Base-by-base conservation (phyloP, 2,113 vertebrate genomes). In the Salvelinus alpinus region DNA sequence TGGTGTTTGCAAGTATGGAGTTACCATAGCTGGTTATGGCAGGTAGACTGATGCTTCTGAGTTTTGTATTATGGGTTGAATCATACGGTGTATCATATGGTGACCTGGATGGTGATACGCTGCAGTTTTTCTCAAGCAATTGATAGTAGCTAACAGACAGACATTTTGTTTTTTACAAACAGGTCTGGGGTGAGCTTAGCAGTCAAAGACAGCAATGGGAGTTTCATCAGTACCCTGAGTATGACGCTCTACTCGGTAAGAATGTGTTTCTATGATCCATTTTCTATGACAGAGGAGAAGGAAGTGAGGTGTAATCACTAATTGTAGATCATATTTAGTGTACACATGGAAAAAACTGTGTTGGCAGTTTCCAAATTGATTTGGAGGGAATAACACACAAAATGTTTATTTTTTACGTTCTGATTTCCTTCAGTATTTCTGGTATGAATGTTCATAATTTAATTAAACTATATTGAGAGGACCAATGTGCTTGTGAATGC, bases 161-260 rank as follows among this genome's bases (percentile, higher is more conserved):
- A 54, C 12, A 65, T 20, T 83, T 44, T 47, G 6, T 75, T 83
- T 70, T 18, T 67, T 1, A 54, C 44, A 4, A 16, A 29, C 89
- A 94, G 93, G 44, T 87, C 91, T 64, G 93, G 92, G 27, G 88
- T 90, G 74, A 92, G 73, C 59, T 18, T 93, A 2, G 91, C 87
- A 54, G 85, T 94, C 2, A 87, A 70, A 67, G 92, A 91, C 84
- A 92, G 90, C 48, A 94, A 93, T 22, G 92, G 92, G 0, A 93
- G 83, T 74, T 94, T 94, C 79, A 84, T 93, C 82, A 93, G 90
- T 74, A 92, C 92, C 2, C 81, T 94, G 54, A 85, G 72, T 12
- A 88, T 94, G 85, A 0, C 57, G 20, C 89, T 94, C 13, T 94
- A 73, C 64, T 16, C 18, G 29, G 93, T 94, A 88, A 82, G 86